Base-by-base conservation (phyloP, 53 echinoderm and acorn worm genomes). In the Luidia sarsii region DNA sequence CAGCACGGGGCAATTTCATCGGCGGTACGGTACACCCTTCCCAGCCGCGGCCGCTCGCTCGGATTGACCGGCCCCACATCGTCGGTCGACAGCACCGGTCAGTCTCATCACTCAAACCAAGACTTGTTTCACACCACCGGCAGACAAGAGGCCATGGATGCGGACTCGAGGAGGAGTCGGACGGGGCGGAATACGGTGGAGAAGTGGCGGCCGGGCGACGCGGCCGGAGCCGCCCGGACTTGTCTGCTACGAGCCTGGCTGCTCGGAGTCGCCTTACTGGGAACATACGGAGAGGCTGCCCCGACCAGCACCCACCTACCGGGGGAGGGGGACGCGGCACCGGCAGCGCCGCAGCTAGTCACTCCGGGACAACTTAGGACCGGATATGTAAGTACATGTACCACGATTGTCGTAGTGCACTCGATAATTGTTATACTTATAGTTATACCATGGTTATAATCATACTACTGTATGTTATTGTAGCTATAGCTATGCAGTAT, bases 301-400 rank as follows among this genome's bases (percentile, higher is more conserved):
- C 77, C 77, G n/a, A 77, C 77, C 14, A 77, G 77, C 38, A 77
- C 77, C 4, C 32, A 30, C 38, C 21, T 60, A 77, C 77, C 77
- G 2, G 77, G 77, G 29, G 77, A 61, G 9, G 77, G 24, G 22
- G 74, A 71, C 14, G 71, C 52, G 15, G 28, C 70, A 1, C 6
- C 41, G 6, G 53, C 35, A 20, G 38, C 39, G 56, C 38, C 51
- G 38, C 14, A 77, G n/a, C 62, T 77, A 6, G 77, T 77, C 60
- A 77, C 77, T 0, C 77, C 77, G 22, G 61, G 2, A 77, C 60
- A 77, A 46, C 33, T 77, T 30, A 77, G 77, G 30, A 61, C 43
- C 6, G 77, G 77, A 43, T 77, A 43, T 77, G 77, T 77, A 34
- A 77, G 77, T 77, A 25, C 13, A 63, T n/a, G n/a, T n/a, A n/a